Evolutionary conservation across 2,113 vertebrate species (phyloP).

Genomic region (Prietella phreatophila): DNA sequence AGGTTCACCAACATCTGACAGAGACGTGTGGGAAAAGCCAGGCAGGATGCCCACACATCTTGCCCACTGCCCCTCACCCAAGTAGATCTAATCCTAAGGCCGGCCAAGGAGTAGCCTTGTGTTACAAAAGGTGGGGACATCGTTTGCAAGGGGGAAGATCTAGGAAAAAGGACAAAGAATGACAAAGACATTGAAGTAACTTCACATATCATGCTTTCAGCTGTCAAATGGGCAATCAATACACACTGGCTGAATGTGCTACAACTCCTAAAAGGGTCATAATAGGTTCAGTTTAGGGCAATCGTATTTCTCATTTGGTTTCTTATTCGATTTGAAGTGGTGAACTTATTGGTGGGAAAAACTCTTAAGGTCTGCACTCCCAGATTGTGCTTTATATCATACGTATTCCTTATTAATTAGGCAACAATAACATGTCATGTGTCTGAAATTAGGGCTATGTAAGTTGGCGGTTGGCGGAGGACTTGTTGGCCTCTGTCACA

Average conservation of each 20-base stretch:
- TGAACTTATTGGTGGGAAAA: not conserved
- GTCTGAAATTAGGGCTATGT: constrained; percentile 11
- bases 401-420: not conserved
- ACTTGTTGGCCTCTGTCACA: not conserved
- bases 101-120: constrained; percentile 62
- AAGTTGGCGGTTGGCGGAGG: not conserved
- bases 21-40: constrained; percentile 74
- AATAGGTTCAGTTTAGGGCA: constrained; percentile 25
- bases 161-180: constrained; percentile 67
- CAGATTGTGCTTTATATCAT: not conserved
- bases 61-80: constrained; percentile 68
- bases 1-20: constrained; percentile 74
- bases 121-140: constrained; percentile 58
- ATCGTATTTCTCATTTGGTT: not conserved
- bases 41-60: constrained; percentile 71
- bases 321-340: not conserved
- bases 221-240: constrained; percentile 65
- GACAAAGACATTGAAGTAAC: constrained; percentile 63
- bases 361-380: not conserved
- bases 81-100: constrained; percentile 68
- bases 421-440: constrained; percentile 1
- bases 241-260: constrained; percentile 59
- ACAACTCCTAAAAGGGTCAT: constrained; percentile 22
- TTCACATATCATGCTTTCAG: constrained; percentile 66
- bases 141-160: constrained; percentile 40